phyloP scores from a whole-genome alignment of 1,140 invertebrate species.

The Trichomalopsis sarcophagae region DNA sequence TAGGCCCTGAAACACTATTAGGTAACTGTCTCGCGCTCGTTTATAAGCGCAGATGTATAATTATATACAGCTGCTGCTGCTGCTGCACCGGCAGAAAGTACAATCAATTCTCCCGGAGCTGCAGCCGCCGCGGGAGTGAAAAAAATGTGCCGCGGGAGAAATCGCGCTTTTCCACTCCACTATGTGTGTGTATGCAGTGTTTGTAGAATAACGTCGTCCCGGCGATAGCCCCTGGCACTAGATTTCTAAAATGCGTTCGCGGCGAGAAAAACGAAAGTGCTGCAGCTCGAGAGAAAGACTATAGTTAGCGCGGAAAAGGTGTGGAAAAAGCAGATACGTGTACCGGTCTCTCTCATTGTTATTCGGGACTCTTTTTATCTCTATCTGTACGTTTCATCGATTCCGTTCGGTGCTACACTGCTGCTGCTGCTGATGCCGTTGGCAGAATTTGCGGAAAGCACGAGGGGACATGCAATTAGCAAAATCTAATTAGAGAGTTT shows the following conservation, averaged over 20 bases:
- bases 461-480: not conserved
- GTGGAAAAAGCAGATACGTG: not conserved
- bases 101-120: constrained; percentile 34
- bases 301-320: not conserved
- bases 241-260: constrained; percentile 29
- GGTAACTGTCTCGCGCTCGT: constrained; percentile 15
- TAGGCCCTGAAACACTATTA: constrained; percentile 28
- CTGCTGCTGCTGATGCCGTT: too few relatives aligned
- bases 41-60: not conserved
- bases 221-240: not conserved
- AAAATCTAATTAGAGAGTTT: constrained; percentile 9
- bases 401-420: not conserved
- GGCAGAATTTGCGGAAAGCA: not conserved
- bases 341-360: not conserved
- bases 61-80: not conserved
- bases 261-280: constrained; percentile 24
- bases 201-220: constrained; percentile 10
- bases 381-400: not conserved
- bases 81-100: not conserved
- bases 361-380: not conserved
- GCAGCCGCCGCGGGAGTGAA: not conserved
- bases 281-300: not conserved
- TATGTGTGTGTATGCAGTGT: not conserved
- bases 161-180: constrained; percentile 6
- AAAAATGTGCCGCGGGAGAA: constrained; percentile 23